These are phyloP conservation scores for Xestia sexstrigata DNA, from an alignment of 2,888 invertebrate genomes.

Conservation along the genomic window DNA sequence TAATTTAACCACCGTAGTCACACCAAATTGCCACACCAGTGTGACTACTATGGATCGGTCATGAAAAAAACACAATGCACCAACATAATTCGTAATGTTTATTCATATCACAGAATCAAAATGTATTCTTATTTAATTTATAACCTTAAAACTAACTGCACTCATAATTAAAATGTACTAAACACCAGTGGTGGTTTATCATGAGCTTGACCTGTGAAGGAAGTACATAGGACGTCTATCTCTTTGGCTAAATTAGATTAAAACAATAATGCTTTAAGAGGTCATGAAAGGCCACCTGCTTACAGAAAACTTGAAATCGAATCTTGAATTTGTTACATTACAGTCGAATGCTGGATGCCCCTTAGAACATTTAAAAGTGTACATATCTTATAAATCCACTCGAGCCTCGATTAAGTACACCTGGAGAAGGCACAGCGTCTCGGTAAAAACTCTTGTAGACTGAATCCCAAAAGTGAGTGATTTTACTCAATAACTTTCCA, in stretches of 20 bases:
- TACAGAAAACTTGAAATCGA: not conserved
- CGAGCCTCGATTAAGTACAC: not conserved
- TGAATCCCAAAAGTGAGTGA: slow-evolving; percentile 22
- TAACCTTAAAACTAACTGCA: not conserved
- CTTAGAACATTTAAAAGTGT: not conserved
- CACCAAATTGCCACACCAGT: no score
- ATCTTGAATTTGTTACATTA: not conserved
- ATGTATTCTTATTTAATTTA: not conserved
- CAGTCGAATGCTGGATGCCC: not conserved
- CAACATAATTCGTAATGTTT: not conserved
- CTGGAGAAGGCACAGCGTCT: slow-evolving; percentile 25
- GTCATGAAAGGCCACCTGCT: not conserved
- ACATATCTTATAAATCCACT: slow-evolving; percentile 12
- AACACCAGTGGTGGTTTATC: not conserved
- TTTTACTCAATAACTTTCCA: not conserved
- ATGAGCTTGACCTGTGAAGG: not conserved
- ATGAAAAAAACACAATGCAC: not conserved
- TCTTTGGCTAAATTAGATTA: not conserved
- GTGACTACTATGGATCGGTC: no score
- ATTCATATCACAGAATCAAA: not conserved
- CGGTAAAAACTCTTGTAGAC: slow-evolving; percentile 20
- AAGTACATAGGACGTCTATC: not conserved
- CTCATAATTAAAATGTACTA: slow-evolving; percentile 1
- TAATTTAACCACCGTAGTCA: no score
- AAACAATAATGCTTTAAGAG: not conserved